A percentile compares a stretch with the other conserved stretches of the same genome.
These are phyloP conservation scores for Diachasmimorpha longicaudata DNA, from an alignment of 1,140 invertebrate genomes.

Conservation along the genomic window DNA sequence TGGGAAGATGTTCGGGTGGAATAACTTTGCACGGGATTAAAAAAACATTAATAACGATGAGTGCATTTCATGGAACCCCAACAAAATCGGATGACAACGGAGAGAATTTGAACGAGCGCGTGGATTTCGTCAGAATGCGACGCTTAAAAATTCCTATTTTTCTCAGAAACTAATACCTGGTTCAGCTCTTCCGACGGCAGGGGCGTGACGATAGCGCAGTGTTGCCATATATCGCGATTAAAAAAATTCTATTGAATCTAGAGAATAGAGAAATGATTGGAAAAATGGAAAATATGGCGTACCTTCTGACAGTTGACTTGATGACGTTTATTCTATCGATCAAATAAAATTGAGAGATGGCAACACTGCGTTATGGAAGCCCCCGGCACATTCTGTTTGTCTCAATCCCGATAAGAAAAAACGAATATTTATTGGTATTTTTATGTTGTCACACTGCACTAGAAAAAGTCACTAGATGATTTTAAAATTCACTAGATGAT, in stretches of 20 bases:
- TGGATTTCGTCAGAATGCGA: conserved; percentile 8
- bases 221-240: not conserved
- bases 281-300: not conserved
- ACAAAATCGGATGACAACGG: conserved; percentile 20
- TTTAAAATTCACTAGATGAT: conserved; percentile 11
- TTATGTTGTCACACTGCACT: not conserved
- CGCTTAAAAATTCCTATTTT: conserved; percentile 1
- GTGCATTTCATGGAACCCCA: conserved; percentile 16
- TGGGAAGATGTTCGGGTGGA: not conserved
- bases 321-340: not conserved
- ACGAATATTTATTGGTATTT: not conserved
- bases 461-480: not conserved
- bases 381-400: too few relatives aligned
- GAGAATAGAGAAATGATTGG: not conserved
- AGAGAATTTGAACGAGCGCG: conserved; percentile 7
- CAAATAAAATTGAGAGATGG: not conserved
- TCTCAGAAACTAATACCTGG: not conserved
- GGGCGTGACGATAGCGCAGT: not conserved
- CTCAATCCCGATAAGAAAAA: not conserved
- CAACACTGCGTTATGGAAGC: not conserved
- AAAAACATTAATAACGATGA: conserved; percentile 10
- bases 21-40: not conserved
- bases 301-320: too few relatives aligned
- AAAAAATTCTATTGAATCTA: not conserved
- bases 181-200: too few relatives aligned